These are phyloP conservation scores for Lymantria dispar DNA, from an alignment of 2,888 invertebrate genomes.

Conservation along the genomic window DNA sequence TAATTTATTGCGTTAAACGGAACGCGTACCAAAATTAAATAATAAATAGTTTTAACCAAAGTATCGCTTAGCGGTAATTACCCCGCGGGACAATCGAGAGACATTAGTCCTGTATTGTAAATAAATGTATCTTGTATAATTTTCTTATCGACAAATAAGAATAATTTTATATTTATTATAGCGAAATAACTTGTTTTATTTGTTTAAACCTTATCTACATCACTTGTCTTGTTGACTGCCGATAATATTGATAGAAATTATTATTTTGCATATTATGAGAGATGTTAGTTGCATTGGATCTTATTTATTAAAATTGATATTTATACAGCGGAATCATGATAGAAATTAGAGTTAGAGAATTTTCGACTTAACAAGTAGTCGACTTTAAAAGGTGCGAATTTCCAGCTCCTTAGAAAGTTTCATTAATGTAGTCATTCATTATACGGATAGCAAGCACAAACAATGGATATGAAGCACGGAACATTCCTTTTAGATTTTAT, in stretches of 20 bases:
- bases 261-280: no score
- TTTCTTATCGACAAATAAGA: slow-evolving; percentile 34
- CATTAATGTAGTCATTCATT: no score
- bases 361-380: no score
- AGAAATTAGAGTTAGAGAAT: no score
- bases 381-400: no score
- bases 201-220: slow-evolving; percentile 24
- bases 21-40: slow-evolving; percentile 47
- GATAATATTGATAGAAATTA: background rate
- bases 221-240: slow-evolving; percentile 12
- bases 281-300: no score
- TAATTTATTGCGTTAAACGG: slow-evolving; percentile 32
- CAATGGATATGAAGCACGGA: no score
- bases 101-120: slow-evolving; percentile 38
- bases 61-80: slow-evolving; percentile 49
- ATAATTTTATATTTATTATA: slow-evolving; percentile 34
- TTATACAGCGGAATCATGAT: no score
- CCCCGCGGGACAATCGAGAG: slow-evolving; percentile 28
- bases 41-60: slow-evolving; percentile 46
- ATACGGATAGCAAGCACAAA: no score
- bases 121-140: slow-evolving; percentile 40
- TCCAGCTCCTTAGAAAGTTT: no score
- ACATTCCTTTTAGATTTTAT: no score
- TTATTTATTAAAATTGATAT: no score
- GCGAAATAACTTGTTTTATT: slow-evolving; percentile 31